Base-by-base conservation (phyloP, 1,140 invertebrate species). In the Cylas formicarius region DNA sequence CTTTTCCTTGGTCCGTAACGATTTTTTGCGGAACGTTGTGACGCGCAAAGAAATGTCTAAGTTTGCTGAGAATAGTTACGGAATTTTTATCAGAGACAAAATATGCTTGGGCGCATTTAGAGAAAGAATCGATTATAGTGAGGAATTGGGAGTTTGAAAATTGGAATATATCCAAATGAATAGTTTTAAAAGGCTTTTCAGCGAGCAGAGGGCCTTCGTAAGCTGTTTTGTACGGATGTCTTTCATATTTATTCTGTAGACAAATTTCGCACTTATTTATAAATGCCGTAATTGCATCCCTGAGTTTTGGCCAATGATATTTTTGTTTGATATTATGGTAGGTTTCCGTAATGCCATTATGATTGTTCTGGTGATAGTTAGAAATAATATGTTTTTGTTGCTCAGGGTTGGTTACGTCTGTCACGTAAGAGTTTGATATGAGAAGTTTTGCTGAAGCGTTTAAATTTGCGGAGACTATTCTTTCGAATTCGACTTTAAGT, bases 61-160 rank as follows among this genome's bases (percentile, higher is more conserved):
- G 23, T 29, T 45, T 34, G 14, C 13, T 26, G 7, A 44, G 4
- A 13, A 27, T 26, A 0, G 31, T n/a, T 11, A 56, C 31, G 13
- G 27, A 32, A 5, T 37, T n/a, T 51, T 35, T 45, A 19, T 39
- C 36, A 31, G 31, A 17, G 4, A 56, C 20, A 10, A 27, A 17
- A 35, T 50, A 55, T 9, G 48, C 55, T 38, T 48, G 50, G 1
- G 42, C 31, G 18, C 55, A 55, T 40, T 42, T 37, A 14, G 45
- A 52, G 38, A 54, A 56, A 8, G 43, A 23, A 29, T 60, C 56
- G 14, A 58, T 47, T 9, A 60, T 53, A 16, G 54, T 60, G 10
- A 55, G 27, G 13, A 57, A 60, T 42, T 48, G 48, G 8, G 16
- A 14, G 19, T 49, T 46, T 3, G 49, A 40, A 19, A 56, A 54